Percentiles rank a stretch among this genome's conserved stretches.
phyloP scores from a whole-genome alignment of 2,888 invertebrate genomes.

The Eupelmus urozonus region DNA sequence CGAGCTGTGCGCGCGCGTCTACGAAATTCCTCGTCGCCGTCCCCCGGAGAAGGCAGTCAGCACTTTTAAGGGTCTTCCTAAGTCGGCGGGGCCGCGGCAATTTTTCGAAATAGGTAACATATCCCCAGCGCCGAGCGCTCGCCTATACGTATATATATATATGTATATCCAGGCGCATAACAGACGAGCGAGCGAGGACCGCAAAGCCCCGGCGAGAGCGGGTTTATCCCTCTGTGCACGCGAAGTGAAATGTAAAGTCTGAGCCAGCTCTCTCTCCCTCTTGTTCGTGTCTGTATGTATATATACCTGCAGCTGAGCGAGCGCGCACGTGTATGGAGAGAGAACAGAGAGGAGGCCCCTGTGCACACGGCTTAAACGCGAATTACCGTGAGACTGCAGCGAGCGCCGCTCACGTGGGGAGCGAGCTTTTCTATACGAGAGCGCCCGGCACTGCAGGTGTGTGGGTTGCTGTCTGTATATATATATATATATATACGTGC shows the following conservation, averaged over 20 bases:
- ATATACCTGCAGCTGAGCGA: background rate
- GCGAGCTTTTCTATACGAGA: too few species aligned
- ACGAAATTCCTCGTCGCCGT: too few species aligned
- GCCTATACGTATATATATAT: background rate
- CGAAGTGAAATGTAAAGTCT: slow-evolving; percentile 40
- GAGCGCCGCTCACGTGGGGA: background rate
- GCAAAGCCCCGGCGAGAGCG: slow-evolving; percentile 31
- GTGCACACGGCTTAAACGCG: too few species aligned
- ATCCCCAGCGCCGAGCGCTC: background rate
- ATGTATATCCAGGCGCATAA: too few species aligned
- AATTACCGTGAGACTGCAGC: background rate
- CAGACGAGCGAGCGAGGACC: background rate
- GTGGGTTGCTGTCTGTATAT: too few species aligned
- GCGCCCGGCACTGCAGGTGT: too few species aligned
- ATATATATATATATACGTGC: too few species aligned
- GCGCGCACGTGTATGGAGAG: too few species aligned
- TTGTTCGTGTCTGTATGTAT: background rate
- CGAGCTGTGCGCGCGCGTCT: background rate
- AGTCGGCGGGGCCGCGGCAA: background rate
- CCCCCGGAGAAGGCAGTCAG: slow-evolving; percentile 18
- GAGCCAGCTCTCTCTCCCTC: slow-evolving; percentile 10
- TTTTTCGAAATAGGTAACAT: slow-evolving; percentile 16
- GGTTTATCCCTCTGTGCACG: slow-evolving; percentile 32
- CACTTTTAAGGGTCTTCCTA: slow-evolving; percentile 51
- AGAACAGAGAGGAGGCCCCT: too few species aligned